A percentile compares a stretch with the other conserved stretches of the same genome.
These are phyloP conservation scores for Drosophila carrolli DNA, from an alignment of 1,140 invertebrate species.

Conservation along the genomic window DNA sequence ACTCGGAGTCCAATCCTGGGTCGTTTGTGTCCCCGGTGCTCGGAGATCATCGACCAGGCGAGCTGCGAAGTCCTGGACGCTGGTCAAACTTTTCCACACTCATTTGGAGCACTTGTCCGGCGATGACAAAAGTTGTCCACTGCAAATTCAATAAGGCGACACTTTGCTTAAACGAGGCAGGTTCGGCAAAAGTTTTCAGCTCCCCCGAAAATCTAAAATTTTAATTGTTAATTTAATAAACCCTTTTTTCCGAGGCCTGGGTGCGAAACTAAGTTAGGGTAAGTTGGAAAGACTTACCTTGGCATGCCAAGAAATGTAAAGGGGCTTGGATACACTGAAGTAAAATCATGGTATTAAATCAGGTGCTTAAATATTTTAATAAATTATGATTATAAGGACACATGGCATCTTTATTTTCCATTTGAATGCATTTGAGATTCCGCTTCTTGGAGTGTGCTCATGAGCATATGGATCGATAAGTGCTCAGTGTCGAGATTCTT, in stretches of 20 bases:
- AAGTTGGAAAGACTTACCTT: background rate
- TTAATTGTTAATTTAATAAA: constrained; percentile 70
- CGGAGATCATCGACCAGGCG: constrained; percentile 51
- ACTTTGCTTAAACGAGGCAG: constrained; percentile 66
- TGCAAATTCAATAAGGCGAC: constrained; percentile 68
- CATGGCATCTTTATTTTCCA: no score
- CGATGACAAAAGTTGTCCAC: constrained; percentile 54
- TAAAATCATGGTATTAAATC: background rate
- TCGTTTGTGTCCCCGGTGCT: constrained; percentile 38
- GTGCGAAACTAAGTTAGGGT: constrained; percentile 16
- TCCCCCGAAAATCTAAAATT: constrained; percentile 30
- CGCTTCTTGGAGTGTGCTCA: no score
- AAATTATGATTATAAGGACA: no score
- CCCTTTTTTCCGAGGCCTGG: constrained; percentile 28
- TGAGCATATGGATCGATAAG: constrained; percentile 8
- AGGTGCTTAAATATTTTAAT: no score
- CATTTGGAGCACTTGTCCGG: constrained; percentile 60
- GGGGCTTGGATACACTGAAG: background rate
- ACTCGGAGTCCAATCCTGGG: background rate
- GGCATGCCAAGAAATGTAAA: background rate
- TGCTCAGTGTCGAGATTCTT: constrained; percentile 9
- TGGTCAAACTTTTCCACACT: constrained; percentile 51
- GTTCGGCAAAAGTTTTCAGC: constrained; percentile 33
- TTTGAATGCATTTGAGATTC: no score
- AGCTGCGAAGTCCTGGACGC: constrained; percentile 1